These are phyloP conservation scores for Tragelaphus buxtoni DNA, from an alignment of 2,113 vertebrate species.

Conservation along the genomic window DNA sequence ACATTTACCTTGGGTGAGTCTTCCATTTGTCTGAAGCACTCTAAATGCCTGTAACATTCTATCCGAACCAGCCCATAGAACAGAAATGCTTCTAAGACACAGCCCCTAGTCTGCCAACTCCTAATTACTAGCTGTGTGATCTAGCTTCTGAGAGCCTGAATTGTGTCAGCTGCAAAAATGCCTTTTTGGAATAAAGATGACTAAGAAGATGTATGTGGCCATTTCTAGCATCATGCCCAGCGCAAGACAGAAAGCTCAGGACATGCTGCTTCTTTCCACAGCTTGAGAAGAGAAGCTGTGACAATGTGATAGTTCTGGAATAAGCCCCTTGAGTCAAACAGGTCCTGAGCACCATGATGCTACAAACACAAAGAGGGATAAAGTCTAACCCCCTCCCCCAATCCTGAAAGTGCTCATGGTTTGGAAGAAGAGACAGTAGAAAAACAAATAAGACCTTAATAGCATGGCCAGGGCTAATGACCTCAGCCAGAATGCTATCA, in stretches of 20 bases:
- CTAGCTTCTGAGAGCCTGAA: neutral
- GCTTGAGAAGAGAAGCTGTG: neutral
- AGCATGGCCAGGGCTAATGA: neutral
- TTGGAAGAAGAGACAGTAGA: neutral
- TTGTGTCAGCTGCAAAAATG: neutral
- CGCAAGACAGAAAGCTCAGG: neutral
- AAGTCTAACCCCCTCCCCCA: neutral
- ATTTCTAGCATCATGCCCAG: neutral
- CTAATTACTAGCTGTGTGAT: neutral
- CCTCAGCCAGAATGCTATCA: neutral
- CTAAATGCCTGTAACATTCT: neutral
- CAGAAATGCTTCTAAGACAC: neutral
- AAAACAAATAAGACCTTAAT: neutral
- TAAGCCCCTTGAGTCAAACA: neutral
- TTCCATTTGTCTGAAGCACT: neutral
- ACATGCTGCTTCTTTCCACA: neutral
- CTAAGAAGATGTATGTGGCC: neutral
- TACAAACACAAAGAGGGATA: neutral
- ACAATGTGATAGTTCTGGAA: neutral
- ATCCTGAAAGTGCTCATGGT: neutral
- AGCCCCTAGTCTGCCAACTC: neutral
- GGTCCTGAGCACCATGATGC: neutral
- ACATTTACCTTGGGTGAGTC: neutral
- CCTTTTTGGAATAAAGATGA: neutral
- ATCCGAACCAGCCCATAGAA: neutral